Percentiles rank a stretch among this genome's conserved stretches.
Evolutionary conservation across 2,888 invertebrate genomes (phyloP).

Genomic region (Agrochola circellaris): DNA sequence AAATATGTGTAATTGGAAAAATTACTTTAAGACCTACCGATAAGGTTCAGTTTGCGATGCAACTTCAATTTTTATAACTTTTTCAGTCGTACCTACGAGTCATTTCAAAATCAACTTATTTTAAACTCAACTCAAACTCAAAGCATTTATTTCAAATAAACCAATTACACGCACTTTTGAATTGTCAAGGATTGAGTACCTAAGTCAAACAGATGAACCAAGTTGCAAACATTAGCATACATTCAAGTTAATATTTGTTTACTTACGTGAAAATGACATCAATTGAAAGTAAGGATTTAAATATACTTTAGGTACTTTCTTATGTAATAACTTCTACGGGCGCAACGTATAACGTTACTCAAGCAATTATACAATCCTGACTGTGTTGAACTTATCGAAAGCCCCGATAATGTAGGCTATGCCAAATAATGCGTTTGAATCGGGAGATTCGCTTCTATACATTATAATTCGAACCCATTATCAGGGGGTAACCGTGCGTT

Average conservation of each 20-base stretch:
- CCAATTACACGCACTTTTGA: too few species aligned
- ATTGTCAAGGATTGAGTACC: too few species aligned
- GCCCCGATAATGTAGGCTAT: not conserved
- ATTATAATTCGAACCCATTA: slow-evolving; percentile 76
- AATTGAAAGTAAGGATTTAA: not conserved
- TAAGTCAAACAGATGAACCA: too few species aligned
- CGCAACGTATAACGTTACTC: not conserved
- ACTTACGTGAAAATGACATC: not conserved
- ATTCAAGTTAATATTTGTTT: not conserved
- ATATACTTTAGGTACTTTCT: not conserved
- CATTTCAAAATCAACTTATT: not conserved
- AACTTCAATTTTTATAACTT: not conserved
- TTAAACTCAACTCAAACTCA: not conserved
- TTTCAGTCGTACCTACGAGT: too few species aligned
- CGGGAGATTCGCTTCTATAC: not conserved
- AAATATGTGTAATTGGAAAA: too few species aligned
- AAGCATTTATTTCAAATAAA: too few species aligned
- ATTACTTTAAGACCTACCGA: not conserved
- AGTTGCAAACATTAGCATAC: too few species aligned
- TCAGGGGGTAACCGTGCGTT: slow-evolving; percentile 82
- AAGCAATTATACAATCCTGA: not conserved
- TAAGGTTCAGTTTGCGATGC: not conserved
- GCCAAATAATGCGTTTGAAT: not conserved
- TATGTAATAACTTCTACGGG: not conserved
- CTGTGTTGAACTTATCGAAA: not conserved